These are phyloP conservation scores for Zaprionus gabonicus DNA, from an alignment of 1,140 invertebrate genomes.

Conservation along the genomic window DNA sequence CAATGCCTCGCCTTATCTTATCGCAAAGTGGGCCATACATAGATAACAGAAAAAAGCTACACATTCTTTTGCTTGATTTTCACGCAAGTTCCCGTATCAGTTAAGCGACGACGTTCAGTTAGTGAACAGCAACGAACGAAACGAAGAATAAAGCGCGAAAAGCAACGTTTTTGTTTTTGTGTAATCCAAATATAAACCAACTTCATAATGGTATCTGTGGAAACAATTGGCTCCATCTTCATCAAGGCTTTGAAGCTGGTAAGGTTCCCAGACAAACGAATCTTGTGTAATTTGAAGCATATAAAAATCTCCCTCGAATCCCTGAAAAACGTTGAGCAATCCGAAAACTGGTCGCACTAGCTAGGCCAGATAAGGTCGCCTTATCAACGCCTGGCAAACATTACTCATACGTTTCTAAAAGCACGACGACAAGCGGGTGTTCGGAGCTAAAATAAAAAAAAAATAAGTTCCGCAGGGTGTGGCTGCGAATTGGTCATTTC, in stretches of 20 bases:
- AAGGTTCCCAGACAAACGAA: constrained; percentile 78
- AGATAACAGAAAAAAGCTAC: constrained; percentile 77
- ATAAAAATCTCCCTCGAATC: background rate
- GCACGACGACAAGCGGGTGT: constrained; percentile 38
- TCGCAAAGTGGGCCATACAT: constrained; percentile 41
- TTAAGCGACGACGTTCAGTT: constrained; percentile 56
- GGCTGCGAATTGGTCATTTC: constrained; percentile 23
- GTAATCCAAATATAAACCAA: background rate
- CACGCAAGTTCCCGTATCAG: constrained; percentile 43
- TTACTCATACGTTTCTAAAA: constrained; percentile 59
- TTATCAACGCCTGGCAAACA: constrained; percentile 52
- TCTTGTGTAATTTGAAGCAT: background rate
- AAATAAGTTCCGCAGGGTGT: constrained; percentile 21
- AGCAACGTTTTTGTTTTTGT: constrained; percentile 2
- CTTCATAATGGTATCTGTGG: constrained; percentile 89
- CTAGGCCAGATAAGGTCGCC: constrained; percentile 48
- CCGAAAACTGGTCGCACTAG: constrained; percentile 23
- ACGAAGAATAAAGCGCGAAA: constrained; percentile 50
- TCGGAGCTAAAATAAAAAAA: constrained; percentile 17
- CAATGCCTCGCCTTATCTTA: constrained; percentile 51
- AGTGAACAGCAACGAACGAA: constrained; percentile 66
- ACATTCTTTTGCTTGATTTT: constrained; percentile 53
- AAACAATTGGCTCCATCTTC: constrained; percentile 90
- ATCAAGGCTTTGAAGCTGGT: constrained; percentile 92
- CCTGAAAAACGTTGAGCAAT: constrained; percentile 51